Conservation (phyloP, 1,140 invertebrate genomes). For the Hylyphantes graminicola region DNA sequence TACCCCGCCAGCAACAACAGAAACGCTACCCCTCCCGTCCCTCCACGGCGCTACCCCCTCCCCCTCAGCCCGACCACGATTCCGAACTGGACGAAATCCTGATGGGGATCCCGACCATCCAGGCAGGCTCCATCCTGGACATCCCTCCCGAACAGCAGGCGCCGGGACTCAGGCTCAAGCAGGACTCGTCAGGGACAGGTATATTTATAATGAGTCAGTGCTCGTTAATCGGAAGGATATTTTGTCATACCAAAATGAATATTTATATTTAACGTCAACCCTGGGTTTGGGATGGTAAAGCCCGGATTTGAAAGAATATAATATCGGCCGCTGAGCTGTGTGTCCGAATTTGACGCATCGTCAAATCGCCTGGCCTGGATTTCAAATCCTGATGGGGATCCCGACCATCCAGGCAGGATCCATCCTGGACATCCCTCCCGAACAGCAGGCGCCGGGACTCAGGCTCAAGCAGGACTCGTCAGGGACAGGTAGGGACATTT, state of each 20-base stretch:
- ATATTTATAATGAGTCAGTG: background rate
- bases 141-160: background rate
- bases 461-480: background rate
- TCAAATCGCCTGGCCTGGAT: too few species aligned
- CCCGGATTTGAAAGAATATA: too few species aligned
- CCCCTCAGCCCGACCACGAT: constrained; percentile 13
- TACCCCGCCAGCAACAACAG: background rate
- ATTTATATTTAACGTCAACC: background rate
- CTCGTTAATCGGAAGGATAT: too few species aligned
- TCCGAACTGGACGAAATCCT: constrained; percentile 57
- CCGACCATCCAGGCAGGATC: constrained; percentile 47
- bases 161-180: background rate
- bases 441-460: background rate
- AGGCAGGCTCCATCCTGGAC: constrained; percentile 40
- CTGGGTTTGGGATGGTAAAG: too few species aligned
- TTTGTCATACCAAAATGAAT: too few species aligned
- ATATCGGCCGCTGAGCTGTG: too few species aligned
- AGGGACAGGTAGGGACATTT: too few species aligned
- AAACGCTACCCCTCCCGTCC: background rate
- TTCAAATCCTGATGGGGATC: constrained; percentile 53
- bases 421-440: constrained; percentile 17
- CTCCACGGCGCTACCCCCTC: background rate
- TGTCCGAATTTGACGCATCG: too few species aligned
- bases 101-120: constrained; percentile 54
- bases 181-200: background rate